phyloP scores from a whole-genome alignment of 2,113 vertebrate genomes.

The Coreoperca whiteheadi region DNA sequence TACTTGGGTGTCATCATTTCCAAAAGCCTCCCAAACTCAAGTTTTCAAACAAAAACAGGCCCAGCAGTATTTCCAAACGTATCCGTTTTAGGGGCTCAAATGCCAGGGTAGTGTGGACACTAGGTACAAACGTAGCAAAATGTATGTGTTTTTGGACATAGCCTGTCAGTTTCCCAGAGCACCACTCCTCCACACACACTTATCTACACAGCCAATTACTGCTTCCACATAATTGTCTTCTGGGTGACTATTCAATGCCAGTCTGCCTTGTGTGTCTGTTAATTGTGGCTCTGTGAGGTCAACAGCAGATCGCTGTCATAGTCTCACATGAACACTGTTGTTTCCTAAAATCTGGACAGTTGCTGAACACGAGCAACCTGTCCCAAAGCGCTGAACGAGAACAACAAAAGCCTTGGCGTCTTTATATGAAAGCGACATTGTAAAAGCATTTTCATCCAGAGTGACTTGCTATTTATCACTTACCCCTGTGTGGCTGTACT shows the following conservation, averaged over 20 bases:
- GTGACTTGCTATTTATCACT: constrained; percentile 6
- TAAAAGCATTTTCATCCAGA: background rate
- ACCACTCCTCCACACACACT: constrained; percentile 21
- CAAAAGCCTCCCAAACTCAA: too few relatives aligned
- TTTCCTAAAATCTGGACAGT: background rate
- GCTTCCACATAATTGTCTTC: constrained; percentile 33
- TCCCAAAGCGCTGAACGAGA: background rate
- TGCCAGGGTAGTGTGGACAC: too few relatives aligned
- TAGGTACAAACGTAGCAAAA: too few relatives aligned
- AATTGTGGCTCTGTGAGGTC: background rate
- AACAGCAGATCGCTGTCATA: background rate
- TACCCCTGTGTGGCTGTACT: constrained; percentile 46
- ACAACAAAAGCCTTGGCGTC: background rate
- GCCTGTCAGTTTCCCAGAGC: constrained; percentile 31
- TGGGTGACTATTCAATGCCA: constrained; percentile 1
- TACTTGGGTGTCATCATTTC: too few relatives aligned
- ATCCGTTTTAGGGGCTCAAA: too few relatives aligned
- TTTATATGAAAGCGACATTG: background rate
- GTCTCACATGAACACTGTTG: background rate
- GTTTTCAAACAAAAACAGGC: too few relatives aligned
- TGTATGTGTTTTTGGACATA: too few relatives aligned
- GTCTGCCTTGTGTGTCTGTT: constrained; percentile 16
- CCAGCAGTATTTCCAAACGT: too few relatives aligned
- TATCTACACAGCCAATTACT: constrained; percentile 15
- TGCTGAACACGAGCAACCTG: background rate